Conservation (phyloP, 1,140 invertebrate species). For the Anadara kagoshimensis region DNA sequence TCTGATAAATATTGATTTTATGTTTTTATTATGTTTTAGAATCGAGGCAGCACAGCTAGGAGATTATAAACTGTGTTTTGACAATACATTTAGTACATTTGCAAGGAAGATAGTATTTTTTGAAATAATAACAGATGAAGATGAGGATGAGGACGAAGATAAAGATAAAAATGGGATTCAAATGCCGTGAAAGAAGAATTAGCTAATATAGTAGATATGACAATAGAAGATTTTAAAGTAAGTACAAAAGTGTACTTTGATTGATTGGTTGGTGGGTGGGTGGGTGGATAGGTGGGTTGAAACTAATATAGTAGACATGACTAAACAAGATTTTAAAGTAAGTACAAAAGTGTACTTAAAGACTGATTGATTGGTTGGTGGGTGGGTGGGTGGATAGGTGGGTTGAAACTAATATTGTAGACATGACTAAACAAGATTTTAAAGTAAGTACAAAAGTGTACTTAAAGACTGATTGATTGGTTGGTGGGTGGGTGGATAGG, state of each 20-base stretch:
- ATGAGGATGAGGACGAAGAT: conserved; percentile 78
- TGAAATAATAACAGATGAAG: conserved; percentile 82
- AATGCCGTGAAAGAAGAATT: conserved; percentile 79
- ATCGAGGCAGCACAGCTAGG: conserved; percentile 76
- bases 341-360: too few species aligned
- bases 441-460: conserved; percentile 74
- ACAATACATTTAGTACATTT: conserved; percentile 87
- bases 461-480: too few species aligned
- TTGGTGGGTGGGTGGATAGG: too few species aligned
- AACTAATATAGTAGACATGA: conserved; percentile 78
- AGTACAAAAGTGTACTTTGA: too few species aligned
- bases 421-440: conserved; percentile 81
- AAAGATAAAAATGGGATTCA: conserved; percentile 77
- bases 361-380: too few species aligned
- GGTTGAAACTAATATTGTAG: conserved; percentile 75
- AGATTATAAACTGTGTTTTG: conserved; percentile 87
- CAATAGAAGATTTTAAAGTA: conserved; percentile 80
- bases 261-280: too few species aligned
- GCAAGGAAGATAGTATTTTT: conserved; percentile 88
- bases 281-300: too few species aligned
- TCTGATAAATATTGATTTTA: too few species aligned
- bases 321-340: conserved; percentile 80
- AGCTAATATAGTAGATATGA: conserved; percentile 77
- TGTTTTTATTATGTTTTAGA: conserved; percentile 54
- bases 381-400: too few species aligned